A percentile compares a stretch with the other conserved stretches of the same genome.
phyloP scores from a whole-genome alignment of 2,888 invertebrate genomes.

The Agrilus biguttatus region DNA sequence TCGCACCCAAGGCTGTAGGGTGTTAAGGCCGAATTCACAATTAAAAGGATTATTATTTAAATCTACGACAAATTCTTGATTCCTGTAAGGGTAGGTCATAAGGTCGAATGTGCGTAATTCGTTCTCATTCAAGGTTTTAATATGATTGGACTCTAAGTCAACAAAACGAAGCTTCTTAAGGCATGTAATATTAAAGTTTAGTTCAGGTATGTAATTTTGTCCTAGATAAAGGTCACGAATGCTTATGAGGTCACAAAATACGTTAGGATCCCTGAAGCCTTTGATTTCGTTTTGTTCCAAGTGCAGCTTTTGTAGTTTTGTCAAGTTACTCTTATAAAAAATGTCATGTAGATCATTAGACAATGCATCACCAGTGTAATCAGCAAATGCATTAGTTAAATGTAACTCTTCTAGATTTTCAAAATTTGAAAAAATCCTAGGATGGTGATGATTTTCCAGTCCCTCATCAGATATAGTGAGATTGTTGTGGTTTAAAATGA shows the following conservation, averaged over 20 bases:
- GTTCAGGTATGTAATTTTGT: constrained; percentile 44
- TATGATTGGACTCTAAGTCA: constrained; percentile 53
- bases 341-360: constrained; percentile 56
- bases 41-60: constrained; percentile 51
- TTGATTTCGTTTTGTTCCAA: constrained; percentile 64
- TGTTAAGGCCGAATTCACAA: constrained; percentile 49
- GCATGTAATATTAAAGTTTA: constrained; percentile 54
- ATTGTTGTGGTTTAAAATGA: constrained; percentile 59
- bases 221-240: constrained; percentile 54
- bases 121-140: constrained; percentile 38
- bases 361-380: constrained; percentile 43
- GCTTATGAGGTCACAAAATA: constrained; percentile 56
- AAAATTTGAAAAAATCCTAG: constrained; percentile 55
- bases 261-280: constrained; percentile 44
- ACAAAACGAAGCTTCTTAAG: constrained; percentile 48
- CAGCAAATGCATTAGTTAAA: constrained; percentile 58
- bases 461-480: constrained; percentile 41
- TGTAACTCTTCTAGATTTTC: constrained; percentile 53
- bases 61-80: constrained; percentile 41
- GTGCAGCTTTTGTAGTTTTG: constrained; percentile 52
- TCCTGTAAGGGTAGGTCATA: constrained; percentile 33
- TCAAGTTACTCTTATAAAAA: constrained; percentile 52
- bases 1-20: constrained; percentile 48
- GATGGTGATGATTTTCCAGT: constrained; percentile 46
- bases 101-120: constrained; percentile 43